A percentile compares a stretch with the other conserved stretches of the same genome.
These are phyloP conservation scores for Latrodectus elegans DNA, from an alignment of 2,888 invertebrate species.

Conservation along the genomic window DNA sequence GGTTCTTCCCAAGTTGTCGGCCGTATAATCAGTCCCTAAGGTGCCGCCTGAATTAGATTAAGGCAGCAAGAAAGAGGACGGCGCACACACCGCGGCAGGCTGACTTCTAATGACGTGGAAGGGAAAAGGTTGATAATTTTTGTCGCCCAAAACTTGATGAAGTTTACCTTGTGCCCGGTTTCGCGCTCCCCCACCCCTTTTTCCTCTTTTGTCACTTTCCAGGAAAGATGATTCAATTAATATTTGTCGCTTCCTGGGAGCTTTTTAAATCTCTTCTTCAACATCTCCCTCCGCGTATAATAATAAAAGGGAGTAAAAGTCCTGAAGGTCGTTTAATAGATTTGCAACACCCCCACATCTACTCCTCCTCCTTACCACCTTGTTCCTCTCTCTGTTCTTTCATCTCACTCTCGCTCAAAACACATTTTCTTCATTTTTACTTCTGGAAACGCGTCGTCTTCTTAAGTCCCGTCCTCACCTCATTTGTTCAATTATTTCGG, in stretches of 20 bases:
- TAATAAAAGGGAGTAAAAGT: constrained; percentile 19
- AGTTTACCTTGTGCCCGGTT: constrained; percentile 57
- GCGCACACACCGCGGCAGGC: constrained; percentile 7
- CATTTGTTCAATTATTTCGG: constrained; percentile 50
- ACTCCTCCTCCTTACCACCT: background rate
- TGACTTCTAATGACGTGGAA: constrained; percentile 54
- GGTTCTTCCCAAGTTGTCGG: background rate
- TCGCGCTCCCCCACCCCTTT: constrained; percentile 12
- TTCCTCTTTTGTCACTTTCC: background rate
- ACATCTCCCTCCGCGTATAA: background rate
- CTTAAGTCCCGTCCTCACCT: constrained; percentile 29
- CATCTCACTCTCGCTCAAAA: background rate
- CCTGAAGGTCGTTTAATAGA: constrained; percentile 63
- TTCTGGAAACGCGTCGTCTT: background rate
- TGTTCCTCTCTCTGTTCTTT: background rate
- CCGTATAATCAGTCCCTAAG: constrained; percentile 55
- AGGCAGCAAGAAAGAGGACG: constrained; percentile 14
- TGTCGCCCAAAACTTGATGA: constrained; percentile 61
- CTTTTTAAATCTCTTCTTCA: constrained; percentile 62
- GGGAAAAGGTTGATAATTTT: constrained; percentile 56
- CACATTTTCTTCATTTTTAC: constrained; percentile 43
- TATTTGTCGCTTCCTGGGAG: constrained; percentile 40
- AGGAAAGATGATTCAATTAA: constrained; percentile 60
- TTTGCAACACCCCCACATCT: constrained; percentile 26
- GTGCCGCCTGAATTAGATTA: constrained; percentile 62